These are phyloP conservation scores for Hololepta plana DNA, from an alignment of 2,888 invertebrate genomes.

Conservation along the genomic window DNA sequence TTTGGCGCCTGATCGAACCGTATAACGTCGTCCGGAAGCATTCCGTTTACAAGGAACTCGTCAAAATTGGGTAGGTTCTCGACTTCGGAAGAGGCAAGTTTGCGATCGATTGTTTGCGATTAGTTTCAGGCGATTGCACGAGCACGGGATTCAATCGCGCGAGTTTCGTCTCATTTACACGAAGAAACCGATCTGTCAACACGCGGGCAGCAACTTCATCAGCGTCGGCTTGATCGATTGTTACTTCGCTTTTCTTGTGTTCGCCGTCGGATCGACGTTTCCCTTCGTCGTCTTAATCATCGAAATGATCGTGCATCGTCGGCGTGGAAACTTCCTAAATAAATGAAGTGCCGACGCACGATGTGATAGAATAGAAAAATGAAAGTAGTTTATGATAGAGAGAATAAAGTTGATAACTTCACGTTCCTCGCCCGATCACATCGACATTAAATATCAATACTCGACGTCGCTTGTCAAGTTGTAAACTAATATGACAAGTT, in stretches of 20 bases:
- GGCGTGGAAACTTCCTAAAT: no score
- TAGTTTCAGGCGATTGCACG: constrained; percentile 33
- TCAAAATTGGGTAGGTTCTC: constrained; percentile 40
- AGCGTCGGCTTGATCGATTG: constrained; percentile 37
- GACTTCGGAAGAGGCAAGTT: no score
- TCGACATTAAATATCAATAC: no score
- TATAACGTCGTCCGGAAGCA: constrained; percentile 35
- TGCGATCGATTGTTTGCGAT: no score
- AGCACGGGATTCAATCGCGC: constrained; percentile 33
- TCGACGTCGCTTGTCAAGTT: no score
- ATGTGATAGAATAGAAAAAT: no score
- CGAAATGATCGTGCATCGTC: no score
- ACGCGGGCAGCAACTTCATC: constrained; percentile 32
- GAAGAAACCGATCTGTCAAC: constrained; percentile 33
- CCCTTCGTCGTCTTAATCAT: neutral
- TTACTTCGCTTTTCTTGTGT: constrained; percentile 22
- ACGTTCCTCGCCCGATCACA: no score
- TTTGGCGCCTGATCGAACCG: constrained; percentile 33
- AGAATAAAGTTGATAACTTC: no score
- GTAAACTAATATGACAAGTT: no score
- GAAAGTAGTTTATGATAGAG: no score
- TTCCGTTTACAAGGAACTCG: constrained; percentile 33
- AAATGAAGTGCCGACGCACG: no score
- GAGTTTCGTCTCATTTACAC: constrained; percentile 31
- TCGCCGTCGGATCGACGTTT: constrained; percentile 8